Percentiles rank a stretch among this genome's conserved stretches.
These are phyloP conservation scores for Drosophila eugracilis DNA, from an alignment of 1,140 invertebrate species.

Conservation along the genomic window DNA sequence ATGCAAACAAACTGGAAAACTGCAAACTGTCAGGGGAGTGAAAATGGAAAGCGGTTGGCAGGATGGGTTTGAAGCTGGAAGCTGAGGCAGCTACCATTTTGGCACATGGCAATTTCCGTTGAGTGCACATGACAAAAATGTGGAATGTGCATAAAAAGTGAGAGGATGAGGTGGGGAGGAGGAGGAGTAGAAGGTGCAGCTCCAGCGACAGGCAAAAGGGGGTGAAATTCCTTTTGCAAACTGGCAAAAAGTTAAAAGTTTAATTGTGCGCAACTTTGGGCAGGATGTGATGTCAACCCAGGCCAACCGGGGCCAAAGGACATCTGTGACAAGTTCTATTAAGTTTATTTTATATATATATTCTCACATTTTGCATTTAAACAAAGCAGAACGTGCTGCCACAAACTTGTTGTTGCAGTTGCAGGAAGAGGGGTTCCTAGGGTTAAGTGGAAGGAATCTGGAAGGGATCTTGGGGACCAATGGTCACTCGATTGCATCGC, in stretches of 20 bases:
- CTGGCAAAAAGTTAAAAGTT: slow-evolving; percentile 79
- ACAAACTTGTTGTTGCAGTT: slow-evolving; percentile 32
- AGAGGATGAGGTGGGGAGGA: background rate
- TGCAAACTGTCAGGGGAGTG: slow-evolving; percentile 12
- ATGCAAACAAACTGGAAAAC: slow-evolving; percentile 44
- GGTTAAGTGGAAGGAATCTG: background rate
- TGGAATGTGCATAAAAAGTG: slow-evolving; percentile 47
- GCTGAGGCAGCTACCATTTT: slow-evolving; percentile 50
- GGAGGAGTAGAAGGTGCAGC: too few species aligned
- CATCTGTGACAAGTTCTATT: slow-evolving; percentile 82
- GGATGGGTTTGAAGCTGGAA: background rate
- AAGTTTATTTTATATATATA: slow-evolving; percentile 79
- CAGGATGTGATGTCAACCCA: slow-evolving; percentile 22
- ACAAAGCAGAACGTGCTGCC: slow-evolving; percentile 58
- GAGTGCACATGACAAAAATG: slow-evolving; percentile 76
- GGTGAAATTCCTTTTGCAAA: slow-evolving; percentile 63
- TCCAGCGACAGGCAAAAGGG: background rate
- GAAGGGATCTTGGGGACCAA: slow-evolving; percentile 2
- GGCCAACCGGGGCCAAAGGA: slow-evolving; percentile 29
- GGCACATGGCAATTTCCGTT: slow-evolving; percentile 77
- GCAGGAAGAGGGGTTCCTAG: background rate
- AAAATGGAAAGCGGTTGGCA: background rate
- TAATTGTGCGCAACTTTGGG: slow-evolving; percentile 79
- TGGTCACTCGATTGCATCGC: slow-evolving; percentile 32
- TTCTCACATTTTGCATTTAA: slow-evolving; percentile 61